phyloP scores from a whole-genome alignment of 2,113 vertebrate genomes.

The Murina feae region DNA sequence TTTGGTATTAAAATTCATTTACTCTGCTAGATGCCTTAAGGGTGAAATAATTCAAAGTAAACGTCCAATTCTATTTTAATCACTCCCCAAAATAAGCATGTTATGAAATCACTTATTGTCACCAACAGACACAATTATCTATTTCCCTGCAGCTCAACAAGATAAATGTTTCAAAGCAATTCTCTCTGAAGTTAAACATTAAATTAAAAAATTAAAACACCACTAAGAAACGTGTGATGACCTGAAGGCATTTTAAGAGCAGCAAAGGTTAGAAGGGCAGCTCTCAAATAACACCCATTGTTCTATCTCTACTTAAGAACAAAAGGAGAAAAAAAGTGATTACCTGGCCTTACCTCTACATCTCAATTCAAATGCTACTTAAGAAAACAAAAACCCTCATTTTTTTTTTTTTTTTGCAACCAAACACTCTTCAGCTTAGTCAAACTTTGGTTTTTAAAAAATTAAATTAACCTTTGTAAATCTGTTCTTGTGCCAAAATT shows the following conservation, averaged over 20 bases:
- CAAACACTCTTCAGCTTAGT: background rate
- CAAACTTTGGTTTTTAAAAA: background rate
- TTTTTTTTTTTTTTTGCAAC: constrained; percentile 26
- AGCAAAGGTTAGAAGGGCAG: constrained; percentile 82
- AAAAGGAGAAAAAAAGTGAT: constrained; percentile 81
- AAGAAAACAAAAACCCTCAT: constrained; percentile 45
- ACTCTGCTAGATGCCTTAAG: background rate
- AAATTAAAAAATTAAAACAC: constrained; percentile 78
- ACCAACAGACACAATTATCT: constrained; percentile 16
- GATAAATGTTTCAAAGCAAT: constrained; percentile 52
- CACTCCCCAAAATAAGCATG: background rate
- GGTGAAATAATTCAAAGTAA: constrained; percentile 34
- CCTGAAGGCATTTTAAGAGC: constrained; percentile 80
- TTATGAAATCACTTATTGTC: constrained; percentile 7
- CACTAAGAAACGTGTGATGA: constrained; percentile 74
- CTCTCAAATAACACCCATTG: constrained; percentile 83
- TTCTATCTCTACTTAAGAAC: constrained; percentile 75
- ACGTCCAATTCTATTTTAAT: constrained; percentile 25
- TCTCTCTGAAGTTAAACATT: constrained; percentile 69
- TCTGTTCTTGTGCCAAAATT: background rate
- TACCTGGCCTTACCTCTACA: constrained; percentile 80
- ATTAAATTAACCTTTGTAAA: constrained; percentile 6
- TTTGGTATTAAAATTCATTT: constrained; percentile 28
- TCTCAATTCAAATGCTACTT: constrained; percentile 74
- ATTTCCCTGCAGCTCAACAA: constrained; percentile 22